Evolutionary conservation across 1,140 invertebrate genomes (phyloP).

Genomic region (Zaprionus kolodkinae): DNA sequence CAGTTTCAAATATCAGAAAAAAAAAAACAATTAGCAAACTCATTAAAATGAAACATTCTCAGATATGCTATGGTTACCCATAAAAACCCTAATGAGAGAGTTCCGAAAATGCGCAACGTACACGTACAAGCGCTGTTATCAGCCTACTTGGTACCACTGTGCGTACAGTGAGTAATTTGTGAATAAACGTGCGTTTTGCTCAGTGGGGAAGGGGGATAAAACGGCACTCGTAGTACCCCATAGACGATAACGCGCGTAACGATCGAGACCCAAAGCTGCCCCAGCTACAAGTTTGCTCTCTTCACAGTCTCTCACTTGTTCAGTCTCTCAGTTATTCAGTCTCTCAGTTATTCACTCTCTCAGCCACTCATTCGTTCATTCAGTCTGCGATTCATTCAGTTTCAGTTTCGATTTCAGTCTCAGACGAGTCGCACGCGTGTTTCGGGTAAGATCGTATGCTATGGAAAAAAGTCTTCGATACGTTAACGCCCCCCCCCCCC

Average conservation of each 20-base stretch:
- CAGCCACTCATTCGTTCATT: constrained; percentile 26
- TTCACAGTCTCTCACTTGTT: too few relatives aligned
- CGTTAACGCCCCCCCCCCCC: background rate
- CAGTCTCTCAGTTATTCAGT: background rate
- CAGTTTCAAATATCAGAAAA: background rate
- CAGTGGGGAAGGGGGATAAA: background rate
- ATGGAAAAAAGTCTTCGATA: background rate
- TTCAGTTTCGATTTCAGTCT: constrained; percentile 74
- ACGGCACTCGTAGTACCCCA: constrained; percentile 40
- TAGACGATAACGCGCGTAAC: constrained; percentile 30
- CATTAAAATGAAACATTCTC: background rate
- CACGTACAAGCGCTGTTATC: constrained; percentile 16
- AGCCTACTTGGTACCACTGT: constrained; percentile 31
- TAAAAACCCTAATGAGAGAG: background rate
- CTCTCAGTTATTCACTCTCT: background rate
- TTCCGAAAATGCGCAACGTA: background rate
- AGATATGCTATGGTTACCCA: background rate
- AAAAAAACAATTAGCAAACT: background rate
- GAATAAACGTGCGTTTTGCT: constrained; percentile 41
- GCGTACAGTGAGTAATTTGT: constrained; percentile 5
- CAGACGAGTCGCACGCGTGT: constrained; percentile 75
- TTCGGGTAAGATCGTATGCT: constrained; percentile 4
- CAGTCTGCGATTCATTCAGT: constrained; percentile 34
- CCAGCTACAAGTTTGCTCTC: background rate
- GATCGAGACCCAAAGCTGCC: background rate